These are phyloP conservation scores for Acanthopleura granulata DNA, from an alignment of 2,888 invertebrate species.

Conservation along the genomic window DNA sequence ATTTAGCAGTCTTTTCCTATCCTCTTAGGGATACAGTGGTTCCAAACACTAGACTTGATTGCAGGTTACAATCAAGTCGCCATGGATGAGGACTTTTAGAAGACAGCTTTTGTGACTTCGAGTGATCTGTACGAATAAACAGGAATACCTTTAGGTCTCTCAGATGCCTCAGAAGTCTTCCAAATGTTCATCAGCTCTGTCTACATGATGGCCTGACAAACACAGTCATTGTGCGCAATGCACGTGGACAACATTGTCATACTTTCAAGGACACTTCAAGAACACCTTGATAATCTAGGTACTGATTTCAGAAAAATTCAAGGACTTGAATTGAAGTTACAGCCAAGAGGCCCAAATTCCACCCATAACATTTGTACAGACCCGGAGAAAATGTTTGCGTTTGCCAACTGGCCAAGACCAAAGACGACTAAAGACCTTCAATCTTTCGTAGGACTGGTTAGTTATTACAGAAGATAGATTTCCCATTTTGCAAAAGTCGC, in stretches of 20 bases:
- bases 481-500: background rate
- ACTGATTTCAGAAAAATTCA: background rate
- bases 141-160: background rate
- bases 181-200: background rate
- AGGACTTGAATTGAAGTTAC: background rate
- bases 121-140: background rate
- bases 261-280: background rate
- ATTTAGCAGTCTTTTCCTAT: conserved; percentile 33
- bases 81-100: background rate
- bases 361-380: background rate
- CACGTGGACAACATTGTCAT: background rate
- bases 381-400: background rate
- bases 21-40: conserved; percentile 16
- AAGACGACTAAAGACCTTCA: background rate
- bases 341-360: background rate
- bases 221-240: background rate
- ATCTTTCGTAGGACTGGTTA: background rate
- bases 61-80: background rate
- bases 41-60: background rate
- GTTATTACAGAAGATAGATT: background rate
- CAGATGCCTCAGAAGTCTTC: background rate
- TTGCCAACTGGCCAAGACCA: background rate
- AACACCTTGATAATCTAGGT: background rate
- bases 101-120: background rate
- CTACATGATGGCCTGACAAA: background rate